These are phyloP conservation scores for Danio tinwini DNA, from an alignment of 2,797 vertebrate genomes.

Conservation along the genomic window DNA sequence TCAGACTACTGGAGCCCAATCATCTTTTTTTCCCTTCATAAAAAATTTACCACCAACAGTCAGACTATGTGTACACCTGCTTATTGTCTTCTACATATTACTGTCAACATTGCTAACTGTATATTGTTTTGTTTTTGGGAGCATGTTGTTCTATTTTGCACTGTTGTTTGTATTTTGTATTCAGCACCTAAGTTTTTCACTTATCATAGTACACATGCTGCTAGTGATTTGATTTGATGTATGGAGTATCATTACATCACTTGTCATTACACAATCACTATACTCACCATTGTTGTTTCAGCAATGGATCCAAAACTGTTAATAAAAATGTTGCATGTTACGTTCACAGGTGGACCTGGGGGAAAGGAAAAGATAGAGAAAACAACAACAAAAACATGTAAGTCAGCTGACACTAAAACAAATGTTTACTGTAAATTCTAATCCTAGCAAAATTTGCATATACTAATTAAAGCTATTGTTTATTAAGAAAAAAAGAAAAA, in stretches of 20 bases:
- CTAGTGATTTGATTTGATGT: too few relatives aligned
- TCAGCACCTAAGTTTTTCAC: too few relatives aligned
- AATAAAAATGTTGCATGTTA: constrained; percentile 99
- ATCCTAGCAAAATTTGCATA: too few relatives aligned
- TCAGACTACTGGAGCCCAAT: too few relatives aligned
- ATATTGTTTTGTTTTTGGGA: too few relatives aligned
- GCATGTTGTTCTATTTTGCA: too few relatives aligned
- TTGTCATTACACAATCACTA: not conserved
- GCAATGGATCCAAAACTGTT: constrained; percentile 99
- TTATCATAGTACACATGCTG: too few relatives aligned
- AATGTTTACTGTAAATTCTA: not conserved
- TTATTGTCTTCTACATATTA: too few relatives aligned
- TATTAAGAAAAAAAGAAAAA: not conserved
- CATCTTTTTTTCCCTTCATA: not conserved
- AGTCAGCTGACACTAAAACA: not conserved
- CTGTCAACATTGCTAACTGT: too few relatives aligned
- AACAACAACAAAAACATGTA: not conserved
- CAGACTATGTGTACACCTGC: too few relatives aligned
- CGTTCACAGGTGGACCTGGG: constrained; percentile 95
- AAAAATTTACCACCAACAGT: not conserved
- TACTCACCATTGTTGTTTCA: constrained; percentile 98
- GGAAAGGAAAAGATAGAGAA: constrained; percentile 54
- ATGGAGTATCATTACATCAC: not conserved
- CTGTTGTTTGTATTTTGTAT: too few relatives aligned
- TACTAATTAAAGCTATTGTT: not conserved